Evolutionary conservation across 2,888 invertebrate genomes (phyloP).

Genomic region (Andrena trimmerana): DNA sequence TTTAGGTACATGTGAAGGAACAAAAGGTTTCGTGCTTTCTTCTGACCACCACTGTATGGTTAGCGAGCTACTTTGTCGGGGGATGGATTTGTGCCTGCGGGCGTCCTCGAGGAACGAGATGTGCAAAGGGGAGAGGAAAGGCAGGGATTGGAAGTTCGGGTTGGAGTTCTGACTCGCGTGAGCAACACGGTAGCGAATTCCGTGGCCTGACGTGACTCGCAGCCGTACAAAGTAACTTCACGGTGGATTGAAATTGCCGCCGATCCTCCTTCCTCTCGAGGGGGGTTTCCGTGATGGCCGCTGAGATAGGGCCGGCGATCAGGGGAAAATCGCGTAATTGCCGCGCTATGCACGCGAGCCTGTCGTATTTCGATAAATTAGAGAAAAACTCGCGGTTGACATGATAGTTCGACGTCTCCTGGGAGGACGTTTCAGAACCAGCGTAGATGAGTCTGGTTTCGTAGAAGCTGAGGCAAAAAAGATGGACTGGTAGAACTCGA

Average conservation of each 20-base stretch:
- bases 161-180: constrained; percentile 45
- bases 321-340: constrained; percentile 29
- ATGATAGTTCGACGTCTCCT: not conserved
- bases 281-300: constrained; percentile 1
- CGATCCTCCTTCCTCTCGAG: not conserved
- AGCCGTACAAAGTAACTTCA: constrained; percentile 47
- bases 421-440: too few relatives aligned
- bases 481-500: too few relatives aligned
- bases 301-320: not conserved
- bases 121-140: not conserved
- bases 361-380: constrained; percentile 19
- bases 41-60: constrained; percentile 23
- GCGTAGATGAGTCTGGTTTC: too few relatives aligned
- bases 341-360: not conserved
- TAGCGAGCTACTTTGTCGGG: constrained; percentile 43
- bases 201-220: constrained; percentile 57
- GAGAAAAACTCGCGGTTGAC: not conserved
- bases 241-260: constrained; percentile 41
- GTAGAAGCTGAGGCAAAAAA: too few relatives aligned
- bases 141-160: not conserved
- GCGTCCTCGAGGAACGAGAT: not conserved
- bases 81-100: not conserved
- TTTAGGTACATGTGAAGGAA: not conserved
- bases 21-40: not conserved
- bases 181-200: constrained; percentile 40